Evolutionary conservation across 2,888 invertebrate species (phyloP).

Genomic region (Mactromeris polynyma): DNA sequence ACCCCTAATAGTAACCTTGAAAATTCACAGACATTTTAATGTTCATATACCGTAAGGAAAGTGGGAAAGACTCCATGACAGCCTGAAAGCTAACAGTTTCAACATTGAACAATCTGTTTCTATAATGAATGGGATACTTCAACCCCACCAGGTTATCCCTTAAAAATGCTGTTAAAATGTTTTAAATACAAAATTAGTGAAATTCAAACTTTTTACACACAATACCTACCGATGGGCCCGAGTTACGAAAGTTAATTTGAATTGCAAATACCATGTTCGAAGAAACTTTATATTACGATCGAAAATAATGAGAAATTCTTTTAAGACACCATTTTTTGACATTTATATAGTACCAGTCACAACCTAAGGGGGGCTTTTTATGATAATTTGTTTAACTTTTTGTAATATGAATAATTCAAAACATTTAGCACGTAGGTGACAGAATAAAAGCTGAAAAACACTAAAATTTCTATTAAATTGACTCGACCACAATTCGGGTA

Average conservation of each 20-base stretch:
- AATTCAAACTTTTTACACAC: constrained; percentile 50
- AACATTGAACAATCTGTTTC: background rate
- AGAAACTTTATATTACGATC: constrained; percentile 36
- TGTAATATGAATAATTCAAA: constrained; percentile 34
- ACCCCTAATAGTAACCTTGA: background rate
- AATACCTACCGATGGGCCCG: constrained; percentile 31
- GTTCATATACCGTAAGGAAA: background rate
- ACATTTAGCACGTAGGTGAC: constrained; percentile 39
- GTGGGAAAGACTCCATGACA: background rate
- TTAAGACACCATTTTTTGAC: constrained; percentile 27
- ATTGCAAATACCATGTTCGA: constrained; percentile 51
- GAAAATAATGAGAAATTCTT: constrained; percentile 30
- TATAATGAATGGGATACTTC: background rate
- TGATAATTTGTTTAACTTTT: constrained; percentile 28
- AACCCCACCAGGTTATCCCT: constrained; percentile 1
- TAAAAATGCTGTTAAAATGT: constrained; percentile 39
- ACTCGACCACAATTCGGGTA: background rate
- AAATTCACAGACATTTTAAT: background rate
- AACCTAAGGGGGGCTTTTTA: constrained; percentile 29
- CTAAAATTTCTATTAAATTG: constrained; percentile 3
- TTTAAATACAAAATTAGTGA: constrained; percentile 34
- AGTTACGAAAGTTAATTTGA: constrained; percentile 50
- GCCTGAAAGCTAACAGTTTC: background rate
- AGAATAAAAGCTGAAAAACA: constrained; percentile 17
- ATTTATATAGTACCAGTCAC: constrained; percentile 30